Base-by-base conservation (phyloP, 2,797 vertebrate genomes). In the Synanceia verrucosa region DNA sequence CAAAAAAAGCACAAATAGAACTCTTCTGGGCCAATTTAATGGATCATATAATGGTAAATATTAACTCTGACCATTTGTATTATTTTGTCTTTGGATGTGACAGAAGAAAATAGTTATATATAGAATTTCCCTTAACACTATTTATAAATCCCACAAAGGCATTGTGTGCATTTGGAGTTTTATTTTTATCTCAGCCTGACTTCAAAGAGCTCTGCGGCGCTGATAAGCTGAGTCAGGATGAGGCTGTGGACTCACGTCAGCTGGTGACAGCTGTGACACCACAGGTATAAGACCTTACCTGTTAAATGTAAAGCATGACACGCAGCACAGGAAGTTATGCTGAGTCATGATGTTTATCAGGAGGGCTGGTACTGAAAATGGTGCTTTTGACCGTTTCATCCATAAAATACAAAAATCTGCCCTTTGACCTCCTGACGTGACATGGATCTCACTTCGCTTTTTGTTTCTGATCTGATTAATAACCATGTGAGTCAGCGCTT, bases 191-290 rank as follows among this genome's bases (percentile, higher is more conserved):
- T 75, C 69, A 65, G 47, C n/a, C 61, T 21, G 24, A 73, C 72
- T 75, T 73, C 69, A 76, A 55, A 73, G 55, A 62, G 63, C 78
- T 76, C 28, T 47, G 53, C 37, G 37, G 55, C 16, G 24, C 43
- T 0, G 41, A 77, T 81, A 66, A 82, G 83, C 83, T 84, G 85
- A 88, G 73, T 89, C 82, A 88, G 76, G 66, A 78, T 48, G 67
- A 65, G 43, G 12, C 71, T 28, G 63, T 65, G 55, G 24, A 79
- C 34, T 68, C 60, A 80, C 70, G 46, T 88, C 85, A 89, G 72
- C 68, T 67, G 31, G 5, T 69, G 72, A 72, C 67, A 76, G 43
- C 43, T 37, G 16, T 65, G 60, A 76, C 73, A 55, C 28, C 31
- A 21, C 23, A 41, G 41, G 28, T 60, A 24, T 48, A 72, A 62